Base-by-base conservation (phyloP, 2,113 vertebrate species). In the Coptodon rendalli region DNA sequence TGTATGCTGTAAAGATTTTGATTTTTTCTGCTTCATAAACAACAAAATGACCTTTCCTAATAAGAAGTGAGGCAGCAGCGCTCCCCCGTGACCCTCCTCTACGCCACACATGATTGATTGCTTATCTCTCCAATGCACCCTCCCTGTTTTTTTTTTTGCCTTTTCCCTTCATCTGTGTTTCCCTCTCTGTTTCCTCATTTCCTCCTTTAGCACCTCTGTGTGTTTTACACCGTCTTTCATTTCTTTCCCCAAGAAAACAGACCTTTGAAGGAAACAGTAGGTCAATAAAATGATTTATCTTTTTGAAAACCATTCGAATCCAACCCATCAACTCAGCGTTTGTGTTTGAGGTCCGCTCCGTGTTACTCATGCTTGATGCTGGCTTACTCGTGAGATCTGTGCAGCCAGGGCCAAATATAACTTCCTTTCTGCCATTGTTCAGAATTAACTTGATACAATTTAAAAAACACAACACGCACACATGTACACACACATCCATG, bases 41-140 rank as follows among this genome's bases (percentile, higher is more conserved):
- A 87, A 78, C 57, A 85, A 85, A 86, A 89, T 89, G 76, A 85
- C 86, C 83, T 90, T 91, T 80, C 29, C 73, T 85, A 85, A 92
- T 86, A 89, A 87, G 87, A 85, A 91, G 82, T 24, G 83, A 89
- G 88, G 45, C 78, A 36, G 84, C 76, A 14, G 6, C 9, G 9
- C 54, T 91, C 82, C 92, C 66, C 52, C 27, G 61, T 88, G 84
- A 94, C 88, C 88, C n/a, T 34, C 83, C 50, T 89, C 86, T 61
- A 57, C 57, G n/a, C 61, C 79, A 83, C 83, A 86, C 22, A 92
- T 92, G 91, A 93, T 90, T 89, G 93, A 94, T 93, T 88, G 84
- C 59, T 87, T 90, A 87, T 90, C 91, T 92, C 76, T 43, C 73
- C 48, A 14, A 53, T 48, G 81, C 84, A 81, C 68, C 66, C 50